Base-by-base conservation (phyloP, 2,888 invertebrate species). In the Neria commutata region DNA sequence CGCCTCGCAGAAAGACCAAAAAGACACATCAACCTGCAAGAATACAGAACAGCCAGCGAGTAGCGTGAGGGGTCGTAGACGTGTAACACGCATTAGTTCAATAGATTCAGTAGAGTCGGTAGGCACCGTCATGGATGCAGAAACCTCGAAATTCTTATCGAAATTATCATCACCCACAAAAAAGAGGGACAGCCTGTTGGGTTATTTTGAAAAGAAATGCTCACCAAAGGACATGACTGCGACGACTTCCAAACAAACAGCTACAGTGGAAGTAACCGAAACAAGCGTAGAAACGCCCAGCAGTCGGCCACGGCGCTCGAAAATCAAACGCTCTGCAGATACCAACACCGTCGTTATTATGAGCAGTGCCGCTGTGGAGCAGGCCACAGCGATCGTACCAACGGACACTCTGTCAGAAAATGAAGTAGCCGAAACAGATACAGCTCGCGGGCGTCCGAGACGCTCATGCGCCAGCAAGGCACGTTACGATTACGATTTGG, bases 151-250 rank as follows among this genome's bases (percentile, higher is more conserved):
- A 40, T 86, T 87, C 69, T 67, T 86, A 2, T 76, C 82, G 2
- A 86, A 86, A 65, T 72, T 87, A 17, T 84, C 85, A 0, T 86
- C 87, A 50, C 86, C 87, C 19, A 77, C 85, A 1, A 86, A 83
- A 69, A 87, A 86, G 67, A 84, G 84, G 26, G 87, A 87, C 72
- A 87, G 85, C 67, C 82, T 88, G 76, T 76, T 87, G 19, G 84
- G 85, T 60, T 88, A 88, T 72, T 87, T 87, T 71, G 81, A 83
- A 61, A 86, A 86, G 77, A 74, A 75, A 52, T 68, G 70, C 8
- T 71, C 76, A 3, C 76, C 79, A 2, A 68, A 69, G 19, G 64
- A 63, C 14, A 24, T 54, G 0, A 56, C 50, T 19, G 5, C 33
- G n/a, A 62, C 61, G 24, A 52, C 52, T 1, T 10, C 8, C 8